Base-by-base conservation (phyloP, 2,113 vertebrate species). In the Anarhynchus alexandrinus region DNA sequence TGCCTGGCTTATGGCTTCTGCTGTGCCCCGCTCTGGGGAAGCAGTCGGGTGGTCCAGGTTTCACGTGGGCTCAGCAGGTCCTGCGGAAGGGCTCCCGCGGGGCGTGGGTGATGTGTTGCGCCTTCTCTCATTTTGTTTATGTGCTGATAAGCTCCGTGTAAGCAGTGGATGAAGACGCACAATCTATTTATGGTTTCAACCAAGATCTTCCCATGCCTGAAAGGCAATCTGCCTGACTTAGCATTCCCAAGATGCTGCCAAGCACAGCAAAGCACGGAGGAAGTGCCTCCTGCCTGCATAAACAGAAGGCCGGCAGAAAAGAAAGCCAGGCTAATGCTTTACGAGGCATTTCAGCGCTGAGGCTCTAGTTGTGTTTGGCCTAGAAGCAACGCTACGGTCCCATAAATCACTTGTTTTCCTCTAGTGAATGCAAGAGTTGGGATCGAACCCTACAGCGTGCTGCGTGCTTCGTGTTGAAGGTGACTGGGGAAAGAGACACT, bases 171-270 rank as follows among this genome's bases (percentile, higher is more conserved):
- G 92, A 86, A 95, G 95, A 54, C 1, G 6, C 66, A 51, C 23
- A 29, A 59, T 43, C 86, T 96, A 93, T 96, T 95, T 96, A 51
- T 94, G 96, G 64, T 64, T 94, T 95, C 77, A 79, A 3, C 72
- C 2, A 30, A 95, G 93, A 61, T 96, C 91, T 96, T 94, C 88
- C 96, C 94, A 90, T 90, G 95, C 66, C 96, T 74, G 73, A 86
- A 81, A 88, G 95, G 83, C 96, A 95, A 95, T 94, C 92, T 90
- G 90, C 94, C 93, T 55, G 79, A 34, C 93, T 96, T 70, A 54
- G 67, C 95, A 67, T 79, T 65, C 89, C 88, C 80, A 82, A 80
- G 91, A 43, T 43, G 86, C 91, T 97, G 96, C 94, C 96, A 97
- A 96, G 84, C 94, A 83, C 92, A 93, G 93, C 94, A 88, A 23